These are phyloP conservation scores for Gymnocheta viridis DNA, from an alignment of 2,888 invertebrate genomes.

Conservation along the genomic window DNA sequence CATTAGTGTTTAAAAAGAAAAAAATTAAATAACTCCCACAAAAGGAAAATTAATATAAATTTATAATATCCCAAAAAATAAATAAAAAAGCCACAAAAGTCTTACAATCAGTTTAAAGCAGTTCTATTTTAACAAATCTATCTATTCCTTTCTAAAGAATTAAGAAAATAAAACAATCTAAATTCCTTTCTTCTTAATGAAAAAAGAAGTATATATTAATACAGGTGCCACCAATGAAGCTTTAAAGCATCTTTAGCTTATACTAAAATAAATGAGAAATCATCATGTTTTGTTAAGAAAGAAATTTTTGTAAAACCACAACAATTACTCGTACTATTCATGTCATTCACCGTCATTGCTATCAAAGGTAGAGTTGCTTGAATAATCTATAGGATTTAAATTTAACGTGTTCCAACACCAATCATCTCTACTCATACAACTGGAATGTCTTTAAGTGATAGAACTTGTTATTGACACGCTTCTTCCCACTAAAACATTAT, in stretches of 20 bases:
- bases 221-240: not conserved
- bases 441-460: constrained; percentile 22
- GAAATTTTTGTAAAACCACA: constrained; percentile 17
- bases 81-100: not conserved
- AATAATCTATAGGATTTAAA: constrained; percentile 50
- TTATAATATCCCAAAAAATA: not conserved
- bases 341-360: constrained; percentile 22
- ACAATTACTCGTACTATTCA: constrained; percentile 35
- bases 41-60: constrained; percentile 5
- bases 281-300: constrained; percentile 23
- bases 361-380: constrained; percentile 11
- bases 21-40: constrained; percentile 16
- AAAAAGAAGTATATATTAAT: not conserved
- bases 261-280: constrained; percentile 19
- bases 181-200: not conserved
- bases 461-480: constrained; percentile 49
- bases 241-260: not conserved
- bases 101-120: not conserved
- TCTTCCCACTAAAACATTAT: not conserved
- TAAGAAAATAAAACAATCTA: not conserved
- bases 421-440: not conserved
- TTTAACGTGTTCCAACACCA: not conserved
- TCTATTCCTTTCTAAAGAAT: not conserved
- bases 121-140: not conserved
- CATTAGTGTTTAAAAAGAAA: constrained; percentile 61